phyloP scores from a whole-genome alignment of 2,113 vertebrate species.

The Nannobrachium achirus region DNA sequence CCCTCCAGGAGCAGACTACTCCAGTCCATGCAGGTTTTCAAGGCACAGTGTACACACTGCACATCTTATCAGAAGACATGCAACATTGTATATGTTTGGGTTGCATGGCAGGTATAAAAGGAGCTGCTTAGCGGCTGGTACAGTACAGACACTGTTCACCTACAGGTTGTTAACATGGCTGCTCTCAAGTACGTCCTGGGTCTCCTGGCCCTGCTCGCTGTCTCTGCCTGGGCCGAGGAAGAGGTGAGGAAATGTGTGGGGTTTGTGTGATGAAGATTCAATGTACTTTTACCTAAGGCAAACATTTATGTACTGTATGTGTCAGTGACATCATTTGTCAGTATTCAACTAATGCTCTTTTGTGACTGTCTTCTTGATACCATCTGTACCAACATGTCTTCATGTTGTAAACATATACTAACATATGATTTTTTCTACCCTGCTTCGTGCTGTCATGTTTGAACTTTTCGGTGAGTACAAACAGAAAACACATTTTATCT shows the following conservation, averaged over 20 bases:
- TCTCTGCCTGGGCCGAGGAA: slow-evolving; percentile 50
- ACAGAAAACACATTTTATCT: too few species aligned
- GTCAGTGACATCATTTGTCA: too few species aligned
- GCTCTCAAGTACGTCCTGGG: slow-evolving; percentile 15
- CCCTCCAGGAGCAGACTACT: neutral
- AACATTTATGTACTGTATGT: too few species aligned
- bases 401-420: too few species aligned
- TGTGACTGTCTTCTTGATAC: too few species aligned
- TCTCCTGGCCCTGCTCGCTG: slow-evolving; percentile 45
- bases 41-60: too few species aligned
- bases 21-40: slow-evolving; percentile 30
- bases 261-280: neutral
- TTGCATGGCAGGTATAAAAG: slow-evolving; percentile 29
- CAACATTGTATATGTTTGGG: neutral
- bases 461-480: too few species aligned
- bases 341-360: too few species aligned
- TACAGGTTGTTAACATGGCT: slow-evolving; percentile 48
- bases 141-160: neutral
- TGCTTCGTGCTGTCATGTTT: too few species aligned
- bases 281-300: neutral
- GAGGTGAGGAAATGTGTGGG: slow-evolving; percentile 33
- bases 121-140: neutral
- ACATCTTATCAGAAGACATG: slow-evolving; percentile 29
- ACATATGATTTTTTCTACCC: too few species aligned
- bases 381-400: too few species aligned